These are phyloP conservation scores for Pontoporia blainvillei DNA, from an alignment of 2,113 vertebrate species.

Conservation along the genomic window DNA sequence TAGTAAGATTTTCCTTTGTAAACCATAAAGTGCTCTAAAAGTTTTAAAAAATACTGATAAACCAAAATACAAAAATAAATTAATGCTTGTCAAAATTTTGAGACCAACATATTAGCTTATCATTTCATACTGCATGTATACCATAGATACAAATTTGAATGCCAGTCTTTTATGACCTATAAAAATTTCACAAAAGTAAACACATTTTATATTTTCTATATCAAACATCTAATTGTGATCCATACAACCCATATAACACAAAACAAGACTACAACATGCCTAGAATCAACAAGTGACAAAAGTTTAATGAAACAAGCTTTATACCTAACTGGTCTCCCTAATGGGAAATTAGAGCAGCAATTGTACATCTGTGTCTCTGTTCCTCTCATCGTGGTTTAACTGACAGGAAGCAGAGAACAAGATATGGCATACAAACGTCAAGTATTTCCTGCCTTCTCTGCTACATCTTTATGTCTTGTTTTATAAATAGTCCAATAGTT, in stretches of 20 bases:
- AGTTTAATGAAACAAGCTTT: conserved; percentile 45
- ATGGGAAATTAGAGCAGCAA: conserved; percentile 45
- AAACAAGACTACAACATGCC: not conserved
- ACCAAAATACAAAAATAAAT: not conserved
- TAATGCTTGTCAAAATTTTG: conserved; percentile 6
- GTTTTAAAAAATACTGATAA: not conserved
- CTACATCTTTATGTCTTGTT: conserved; percentile 67
- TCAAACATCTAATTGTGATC: not conserved
- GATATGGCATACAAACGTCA: conserved; percentile 65
- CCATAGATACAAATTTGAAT: not conserved
- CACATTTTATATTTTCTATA: not conserved
- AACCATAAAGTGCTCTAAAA: not conserved
- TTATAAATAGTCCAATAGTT: conserved; percentile 66
- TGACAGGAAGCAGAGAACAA: conserved; percentile 83
- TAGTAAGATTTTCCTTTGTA: not conserved
- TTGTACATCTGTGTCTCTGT: conserved; percentile 82
- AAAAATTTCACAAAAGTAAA: conserved; percentile 43
- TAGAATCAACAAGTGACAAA: conserved; percentile 28
- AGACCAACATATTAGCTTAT: not conserved
- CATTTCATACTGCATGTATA: not conserved
- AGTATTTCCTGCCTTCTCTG: conserved; percentile 78
- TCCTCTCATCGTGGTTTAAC: conserved; percentile 85
- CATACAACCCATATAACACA: not conserved
- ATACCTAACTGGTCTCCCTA: conserved; percentile 22
- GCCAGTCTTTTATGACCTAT: not conserved